Evolutionary conservation across 2,113 vertebrate genomes (phyloP), one percentile per base, ranked within the genome.

Genomic region (Nipponia nippon): DNA sequence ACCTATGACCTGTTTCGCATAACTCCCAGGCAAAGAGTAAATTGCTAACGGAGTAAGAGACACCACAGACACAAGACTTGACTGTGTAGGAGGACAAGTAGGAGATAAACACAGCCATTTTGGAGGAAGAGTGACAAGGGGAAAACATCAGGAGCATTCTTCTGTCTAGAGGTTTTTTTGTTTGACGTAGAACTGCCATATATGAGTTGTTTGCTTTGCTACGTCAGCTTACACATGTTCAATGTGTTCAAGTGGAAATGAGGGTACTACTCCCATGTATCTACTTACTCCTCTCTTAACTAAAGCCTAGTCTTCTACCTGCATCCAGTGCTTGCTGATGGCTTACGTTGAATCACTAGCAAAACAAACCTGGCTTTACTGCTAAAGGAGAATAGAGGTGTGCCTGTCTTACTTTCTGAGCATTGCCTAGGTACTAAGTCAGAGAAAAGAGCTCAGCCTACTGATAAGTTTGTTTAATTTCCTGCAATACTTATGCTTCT

Each of bases 11-110:
- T 4, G 10, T 42, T 87, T 50, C 2, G 0, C n/a, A 2, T 25
- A 85, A 89, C 73, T 87, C 52, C 62, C 58, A 80, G 78, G 85
- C 59, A 93, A 83, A 70, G 49, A 89, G 55, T 55, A 73, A 90
- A 91, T 79, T 88, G 46, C 49, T 87, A 58, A 94, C 65, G 73
- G 92, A 92, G 88, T 81, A 95, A 92, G 81, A 94, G 81, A 86
- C 87, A 89, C 67, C 65, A 90, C 79, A 95, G 58, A 79, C 82
- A 85, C 23, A 83, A 82, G 78, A 65, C 86, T n/a, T 22, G 29
- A 72, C 36, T 5, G 36, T 29, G 93, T 94, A 81, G 92, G 90
- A 95, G 88, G 79, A 93, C 71, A 86, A 84, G 59, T 7, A 77
- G 80, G 82, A 93, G 90, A 73, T 44, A 50, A 91, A 77, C 46